Evolutionary conservation across 2,797 vertebrate genomes (phyloP), one percentile per base, ranked within the genome.

Genomic region (Helicolenus hilgendorfi): DNA sequence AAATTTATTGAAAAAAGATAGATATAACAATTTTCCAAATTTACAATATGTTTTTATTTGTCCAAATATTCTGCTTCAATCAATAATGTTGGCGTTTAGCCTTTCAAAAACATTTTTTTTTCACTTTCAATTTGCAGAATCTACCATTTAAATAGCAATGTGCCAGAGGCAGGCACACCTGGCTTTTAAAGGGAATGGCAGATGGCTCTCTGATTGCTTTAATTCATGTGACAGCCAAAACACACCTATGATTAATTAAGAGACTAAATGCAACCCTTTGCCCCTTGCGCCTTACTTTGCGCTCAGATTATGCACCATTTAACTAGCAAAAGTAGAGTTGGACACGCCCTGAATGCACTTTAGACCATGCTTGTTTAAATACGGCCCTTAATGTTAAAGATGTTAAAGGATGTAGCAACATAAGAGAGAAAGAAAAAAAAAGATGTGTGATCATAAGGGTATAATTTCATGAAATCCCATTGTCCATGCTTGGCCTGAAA

Each of bases 401-500:
- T 31, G 8, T 45, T 36, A 38, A 71, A 67, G 7, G 2, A 72
- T 27, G 5, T 9, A 18, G 15, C 20, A 55, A 22, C 36, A 29
- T 4, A 24, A 3, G 20, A 7, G 13, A 69, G 26, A 55, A 9
- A 29, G 24, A 36, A n/a, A 58, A 24, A 1, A 10, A 10, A 68
- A 2, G 22, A 59, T 3, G 14, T n/a, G 5, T 58, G 27, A 82
- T 83, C 13, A 35, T 20, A 15, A 4, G n/a, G 14, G 49, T 69
- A n/a, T 31, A 13, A 55, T 81, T 81, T 82, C 20, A 71, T 72
- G 74, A 60, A 65, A 79, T 72, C 45, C 49, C 7, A 26, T 83
- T 81, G 53, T 74, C 45, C 31, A 18, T 64, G 60, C 53, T 71
- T 77, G 77, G 73, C 73, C 81, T 79, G 22, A 63, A 88, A 88